Evolutionary conservation across 2,113 vertebrate species (phyloP).

Genomic region (Glaucidium brasilianum): DNA sequence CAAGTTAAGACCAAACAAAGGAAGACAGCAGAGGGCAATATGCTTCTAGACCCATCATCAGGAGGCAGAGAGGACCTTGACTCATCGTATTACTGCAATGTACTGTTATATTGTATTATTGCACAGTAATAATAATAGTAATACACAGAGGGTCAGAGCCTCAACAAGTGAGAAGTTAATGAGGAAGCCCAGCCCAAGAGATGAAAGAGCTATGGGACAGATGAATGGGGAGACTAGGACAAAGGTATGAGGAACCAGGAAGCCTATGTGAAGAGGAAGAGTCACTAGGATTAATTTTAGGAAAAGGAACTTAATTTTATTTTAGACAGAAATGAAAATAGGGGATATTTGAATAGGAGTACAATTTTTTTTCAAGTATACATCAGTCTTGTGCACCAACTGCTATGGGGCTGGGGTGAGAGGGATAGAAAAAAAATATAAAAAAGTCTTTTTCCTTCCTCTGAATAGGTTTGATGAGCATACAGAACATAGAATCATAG

Average conservation of each 20-base stretch:
- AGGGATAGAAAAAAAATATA: background rate
- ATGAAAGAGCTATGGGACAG: background rate
- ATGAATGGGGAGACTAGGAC: background rate
- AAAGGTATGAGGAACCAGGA: background rate
- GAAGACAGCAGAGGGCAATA: background rate
- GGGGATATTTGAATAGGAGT: background rate
- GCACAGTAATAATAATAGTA: background rate
- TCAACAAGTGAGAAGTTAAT: background rate
- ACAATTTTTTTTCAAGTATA: background rate
- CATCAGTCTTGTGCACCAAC: background rate
- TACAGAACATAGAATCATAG: background rate
- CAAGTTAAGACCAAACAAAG: background rate
- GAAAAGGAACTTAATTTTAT: background rate
- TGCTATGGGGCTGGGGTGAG: background rate
- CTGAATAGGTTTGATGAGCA: background rate
- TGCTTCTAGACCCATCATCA: background rate
- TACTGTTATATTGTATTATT: background rate
- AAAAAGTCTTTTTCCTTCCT: background rate
- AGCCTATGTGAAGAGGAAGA: background rate
- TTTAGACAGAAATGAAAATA: background rate
- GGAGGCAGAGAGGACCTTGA: background rate
- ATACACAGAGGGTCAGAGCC: background rate
- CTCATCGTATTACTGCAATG: background rate
- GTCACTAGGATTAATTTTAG: background rate
- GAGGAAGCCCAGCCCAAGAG: background rate